Base-by-base conservation (phyloP, 2,113 vertebrate genomes). In the Podarcis raffonei region DNA sequence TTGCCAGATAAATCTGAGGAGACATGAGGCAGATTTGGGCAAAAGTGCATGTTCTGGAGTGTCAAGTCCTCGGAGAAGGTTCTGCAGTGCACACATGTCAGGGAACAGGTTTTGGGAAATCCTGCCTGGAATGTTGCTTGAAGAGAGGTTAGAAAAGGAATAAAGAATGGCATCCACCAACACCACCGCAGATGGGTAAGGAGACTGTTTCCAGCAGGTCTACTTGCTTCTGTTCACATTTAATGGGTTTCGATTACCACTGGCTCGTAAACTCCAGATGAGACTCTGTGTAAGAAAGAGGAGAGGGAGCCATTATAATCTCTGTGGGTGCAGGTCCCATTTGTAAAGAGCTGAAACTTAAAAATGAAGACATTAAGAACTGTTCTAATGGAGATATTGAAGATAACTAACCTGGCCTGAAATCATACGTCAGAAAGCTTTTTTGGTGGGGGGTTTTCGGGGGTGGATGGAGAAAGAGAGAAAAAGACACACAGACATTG, bases 211-310 rank as follows among this genome's bases (percentile, higher is more conserved):
- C 93, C 95, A 94, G 90, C 93, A 94, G 93, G 90, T 92, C 91
- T 91, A 93, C 95, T 95, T 94, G 88, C 90, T 93, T 95, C 86
- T 5, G 62, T 93, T 91, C 94, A 93, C 92, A 92, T 95, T 97
- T 98, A 99, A 95, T 98, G 98, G 95, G 98, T 98, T 97, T 99
- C 98, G 68, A 99, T 99, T 95, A 99, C 98, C 39, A 99, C 98
- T 7, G 98, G 98, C 96, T 99, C 98, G 18, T 98, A 99, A 92
- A 98, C 96, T 88, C 98, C 98, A 53, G 98, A 97, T 32, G 98
- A 98, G 95, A 98, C 98, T 97, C 98, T 99, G 97, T 3, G 13
- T 85, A 91, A n/a, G 76, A 89, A 12, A 84, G 80, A 1, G 79
- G n/a, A 83, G 8, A 53, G 0, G 66, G 89, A 78, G 76, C 81